Percentiles rank a stretch among this genome's conserved stretches.
Conservation (phyloP, 2,888 invertebrate genomes). For the Caradrina kadenii region DNA sequence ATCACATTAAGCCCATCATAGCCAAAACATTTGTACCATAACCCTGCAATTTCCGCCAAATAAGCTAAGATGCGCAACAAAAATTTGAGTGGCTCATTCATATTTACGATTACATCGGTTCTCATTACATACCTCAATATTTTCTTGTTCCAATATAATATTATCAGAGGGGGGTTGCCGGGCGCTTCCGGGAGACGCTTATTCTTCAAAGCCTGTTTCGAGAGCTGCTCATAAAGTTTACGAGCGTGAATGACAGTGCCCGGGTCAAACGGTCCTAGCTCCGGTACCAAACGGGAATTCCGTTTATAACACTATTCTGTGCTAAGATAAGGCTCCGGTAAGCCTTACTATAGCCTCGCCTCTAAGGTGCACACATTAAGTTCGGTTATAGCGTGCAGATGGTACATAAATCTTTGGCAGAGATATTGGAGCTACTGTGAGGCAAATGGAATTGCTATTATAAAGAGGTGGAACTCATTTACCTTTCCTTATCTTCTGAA, state of each 20-base stretch:
- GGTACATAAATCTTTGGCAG: constrained; percentile 59
- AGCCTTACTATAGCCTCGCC: constrained; percentile 47
- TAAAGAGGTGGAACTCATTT: constrained; percentile 38
- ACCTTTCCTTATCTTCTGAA: constrained; percentile 3
- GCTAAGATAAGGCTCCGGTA: constrained; percentile 66
- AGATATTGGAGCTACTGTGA: constrained; percentile 35
- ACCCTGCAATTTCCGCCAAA: constrained; percentile 40
- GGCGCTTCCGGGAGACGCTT: constrained; percentile 64
- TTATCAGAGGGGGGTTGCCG: constrained; percentile 59
- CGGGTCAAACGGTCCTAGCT: constrained; percentile 70
- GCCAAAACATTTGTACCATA: constrained; percentile 20
- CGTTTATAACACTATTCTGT: constrained; percentile 73
- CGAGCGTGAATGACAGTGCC: constrained; percentile 70
- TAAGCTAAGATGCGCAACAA: constrained; percentile 64
- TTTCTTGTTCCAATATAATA: constrained; percentile 73
- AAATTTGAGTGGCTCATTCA: constrained; percentile 69
- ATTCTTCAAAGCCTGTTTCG: constrained; percentile 70
- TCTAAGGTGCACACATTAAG: constrained; percentile 57
- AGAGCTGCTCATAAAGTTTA: constrained; percentile 76
- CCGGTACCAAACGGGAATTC: constrained; percentile 68
- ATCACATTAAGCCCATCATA: constrained; percentile 7
- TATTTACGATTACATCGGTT: constrained; percentile 72
- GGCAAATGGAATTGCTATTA: constrained; percentile 21
- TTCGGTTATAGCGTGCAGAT: constrained; percentile 50
- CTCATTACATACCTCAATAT: constrained; percentile 72